Evolutionary conservation across 53 echinoderm and acorn worm genomes (phyloP).

Genomic region (Pentamera pediparva): DNA sequence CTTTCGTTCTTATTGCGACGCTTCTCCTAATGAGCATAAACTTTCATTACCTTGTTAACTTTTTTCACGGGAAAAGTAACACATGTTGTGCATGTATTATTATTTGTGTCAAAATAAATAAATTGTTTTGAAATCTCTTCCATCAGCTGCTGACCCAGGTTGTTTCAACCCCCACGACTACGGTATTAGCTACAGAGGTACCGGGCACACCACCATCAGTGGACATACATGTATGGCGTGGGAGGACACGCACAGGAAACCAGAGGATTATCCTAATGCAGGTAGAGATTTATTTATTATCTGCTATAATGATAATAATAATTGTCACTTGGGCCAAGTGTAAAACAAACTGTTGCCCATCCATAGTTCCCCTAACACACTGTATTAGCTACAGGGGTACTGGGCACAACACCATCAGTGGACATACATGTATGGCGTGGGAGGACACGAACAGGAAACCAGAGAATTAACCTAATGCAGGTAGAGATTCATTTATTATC

Average conservation of each 20-base stretch:
- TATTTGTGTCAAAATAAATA: too few species aligned
- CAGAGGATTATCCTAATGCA: slow-evolving; percentile 47
- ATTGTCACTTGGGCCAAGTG: too few species aligned
- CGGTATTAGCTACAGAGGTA: slow-evolving; percentile 45
- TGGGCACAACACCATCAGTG: slow-evolving; percentile 30
- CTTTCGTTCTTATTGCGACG: too few species aligned
- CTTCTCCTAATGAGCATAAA: too few species aligned
- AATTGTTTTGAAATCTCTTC: not conserved
- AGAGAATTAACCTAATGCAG: slow-evolving; percentile 48
- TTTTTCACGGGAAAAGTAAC: too few species aligned
- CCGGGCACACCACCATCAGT: slow-evolving; percentile 32
- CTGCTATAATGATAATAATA: too few species aligned
- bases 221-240: slow-evolving; percentile 55
- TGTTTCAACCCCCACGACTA: slow-evolving; percentile 37
- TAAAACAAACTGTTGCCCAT: too few species aligned
- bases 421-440: slow-evolving; percentile 57
- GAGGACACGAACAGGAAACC: slow-evolving; percentile 37
- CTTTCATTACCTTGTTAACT: too few species aligned
- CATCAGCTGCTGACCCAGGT: slow-evolving; percentile 47
- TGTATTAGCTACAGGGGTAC: slow-evolving; percentile 53
- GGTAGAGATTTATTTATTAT: slow-evolving; percentile 25
- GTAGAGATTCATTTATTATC: slow-evolving; percentile 18
- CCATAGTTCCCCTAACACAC: too few species aligned
- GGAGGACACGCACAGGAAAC: slow-evolving; percentile 38
- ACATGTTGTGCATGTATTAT: not conserved